Conservation (phyloP, 2,113 vertebrate genomes). For the Balaenoptera acutorostrata region DNA sequence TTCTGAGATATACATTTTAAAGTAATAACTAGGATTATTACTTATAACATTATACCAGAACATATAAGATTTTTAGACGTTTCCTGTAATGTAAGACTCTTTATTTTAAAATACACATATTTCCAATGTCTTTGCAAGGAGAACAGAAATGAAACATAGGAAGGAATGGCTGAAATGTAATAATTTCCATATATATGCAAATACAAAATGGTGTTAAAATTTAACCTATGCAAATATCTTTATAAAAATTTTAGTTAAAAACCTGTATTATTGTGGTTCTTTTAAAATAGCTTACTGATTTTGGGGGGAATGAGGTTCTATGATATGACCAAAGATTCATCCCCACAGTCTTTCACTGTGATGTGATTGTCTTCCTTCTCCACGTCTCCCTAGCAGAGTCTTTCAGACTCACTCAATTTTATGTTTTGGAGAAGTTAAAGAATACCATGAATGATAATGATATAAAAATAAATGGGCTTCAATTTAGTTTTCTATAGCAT, state of each 20-base stretch:
- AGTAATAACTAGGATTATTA: too few relatives aligned
- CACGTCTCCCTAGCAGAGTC: not conserved
- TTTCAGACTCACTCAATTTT: slow-evolving; percentile 31
- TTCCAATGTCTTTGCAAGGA: not conserved
- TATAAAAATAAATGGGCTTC: slow-evolving; percentile 37
- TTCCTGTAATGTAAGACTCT: too few relatives aligned
- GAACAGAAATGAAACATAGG: slow-evolving; percentile 1
- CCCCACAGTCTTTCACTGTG: not conserved
- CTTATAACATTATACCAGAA: too few relatives aligned
- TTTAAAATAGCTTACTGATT: slow-evolving; percentile 5
- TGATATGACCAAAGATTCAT: not conserved
- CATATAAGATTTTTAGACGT: too few relatives aligned
- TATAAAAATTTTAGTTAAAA: not conserved
- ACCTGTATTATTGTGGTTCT: slow-evolving; percentile 16
- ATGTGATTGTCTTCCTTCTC: not conserved
- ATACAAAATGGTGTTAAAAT: not conserved
- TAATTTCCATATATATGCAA: slow-evolving; percentile 25
- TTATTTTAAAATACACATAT: slow-evolving; percentile 20
- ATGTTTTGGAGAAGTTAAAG: not conserved
- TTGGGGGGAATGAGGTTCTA: not conserved
- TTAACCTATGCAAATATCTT: not conserved
- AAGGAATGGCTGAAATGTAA: slow-evolving; percentile 5
- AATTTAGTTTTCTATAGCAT: slow-evolving; percentile 24
- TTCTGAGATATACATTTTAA: too few relatives aligned
- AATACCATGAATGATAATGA: not conserved